Percentiles rank a stretch among this genome's conserved stretches.
phyloP scores from a whole-genome alignment of 2,888 invertebrate genomes.

The Parnassius apollo region DNA sequence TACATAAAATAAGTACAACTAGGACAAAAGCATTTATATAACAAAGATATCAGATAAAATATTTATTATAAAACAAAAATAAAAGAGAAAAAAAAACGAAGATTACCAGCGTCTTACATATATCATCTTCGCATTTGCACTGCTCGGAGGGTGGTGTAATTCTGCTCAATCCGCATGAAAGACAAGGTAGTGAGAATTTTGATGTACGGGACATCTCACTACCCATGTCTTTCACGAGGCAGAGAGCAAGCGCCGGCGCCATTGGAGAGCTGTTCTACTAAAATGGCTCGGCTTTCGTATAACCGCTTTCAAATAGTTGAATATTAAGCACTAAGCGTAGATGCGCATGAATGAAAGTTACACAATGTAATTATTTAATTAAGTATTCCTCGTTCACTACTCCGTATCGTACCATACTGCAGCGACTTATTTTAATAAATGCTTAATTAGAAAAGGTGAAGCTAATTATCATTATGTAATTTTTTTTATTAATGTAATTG shows the following conservation, averaged over 20 bases:
- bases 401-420: too few relatives aligned
- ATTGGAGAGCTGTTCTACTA: not conserved
- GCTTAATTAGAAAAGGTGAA: too few relatives aligned
- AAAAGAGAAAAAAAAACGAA: not conserved
- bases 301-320: not conserved
- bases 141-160: conserved; percentile 26
- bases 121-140: conserved; percentile 26
- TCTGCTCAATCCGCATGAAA: conserved; percentile 90
- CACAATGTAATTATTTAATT: too few relatives aligned
- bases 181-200: conserved; percentile 97
- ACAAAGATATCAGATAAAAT: not conserved
- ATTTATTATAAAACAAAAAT: not conserved
- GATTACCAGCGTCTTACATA: conserved; percentile 1
- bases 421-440: too few relatives aligned
- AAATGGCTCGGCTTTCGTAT: not conserved
- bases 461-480: too few relatives aligned
- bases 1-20: too few relatives aligned
- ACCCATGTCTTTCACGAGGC: conserved; percentile 98
- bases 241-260: conserved; percentile 57
- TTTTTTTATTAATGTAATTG: too few relatives aligned
- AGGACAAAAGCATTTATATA: not conserved
- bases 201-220: conserved; percentile 92
- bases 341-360: too few relatives aligned
- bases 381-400: too few relatives aligned
- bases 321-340: not conserved